Evolutionary conservation across 2,888 invertebrate genomes (phyloP).

Genomic region (Lithophane socia): DNA sequence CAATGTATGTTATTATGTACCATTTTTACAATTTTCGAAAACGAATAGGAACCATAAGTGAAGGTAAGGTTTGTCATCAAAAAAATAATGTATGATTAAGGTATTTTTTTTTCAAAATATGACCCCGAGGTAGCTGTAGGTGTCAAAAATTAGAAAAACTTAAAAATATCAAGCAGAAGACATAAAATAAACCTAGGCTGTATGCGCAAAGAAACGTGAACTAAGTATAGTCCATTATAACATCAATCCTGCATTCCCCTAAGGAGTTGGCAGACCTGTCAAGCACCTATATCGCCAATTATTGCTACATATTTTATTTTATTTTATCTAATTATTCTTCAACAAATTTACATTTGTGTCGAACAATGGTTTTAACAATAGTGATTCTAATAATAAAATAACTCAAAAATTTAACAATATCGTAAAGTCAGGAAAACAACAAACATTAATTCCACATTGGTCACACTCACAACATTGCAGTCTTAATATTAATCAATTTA

Average conservation of each 20-base stretch:
- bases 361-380: too few species aligned
- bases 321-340: too few species aligned
- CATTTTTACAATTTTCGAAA: neutral
- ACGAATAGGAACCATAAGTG: too few species aligned
- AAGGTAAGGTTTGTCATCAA: neutral
- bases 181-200: neutral
- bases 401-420: too few species aligned
- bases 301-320: too few species aligned
- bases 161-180: too few species aligned
- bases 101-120: neutral
- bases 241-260: neutral
- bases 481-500: too few species aligned
- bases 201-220: neutral
- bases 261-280: neutral
- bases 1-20: conserved; percentile 5
- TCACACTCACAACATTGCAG: too few species aligned
- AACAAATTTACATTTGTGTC: too few species aligned
- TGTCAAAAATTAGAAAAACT: neutral
- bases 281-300: neutral
- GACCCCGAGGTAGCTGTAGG: neutral
- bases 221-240: neutral
- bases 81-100: neutral
- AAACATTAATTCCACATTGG: too few species aligned
- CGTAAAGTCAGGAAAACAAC: too few species aligned
- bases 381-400: too few species aligned